Percentiles rank a stretch among this genome's conserved stretches.
Conservation (phyloP, 2,113 vertebrate genomes). For the Columba janthina region DNA sequence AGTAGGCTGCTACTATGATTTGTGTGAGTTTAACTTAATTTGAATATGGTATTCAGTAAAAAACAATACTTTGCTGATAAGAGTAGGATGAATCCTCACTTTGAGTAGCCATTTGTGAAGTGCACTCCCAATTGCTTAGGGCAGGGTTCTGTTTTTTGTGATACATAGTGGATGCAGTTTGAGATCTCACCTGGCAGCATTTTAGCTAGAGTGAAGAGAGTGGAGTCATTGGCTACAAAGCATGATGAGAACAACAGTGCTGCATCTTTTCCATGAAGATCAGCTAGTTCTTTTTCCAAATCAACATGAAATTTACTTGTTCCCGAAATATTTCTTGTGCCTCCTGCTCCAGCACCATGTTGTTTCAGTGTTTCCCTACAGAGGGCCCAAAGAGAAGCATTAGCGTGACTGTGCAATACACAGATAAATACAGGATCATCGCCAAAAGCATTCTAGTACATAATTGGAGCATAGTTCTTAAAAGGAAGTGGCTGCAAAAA, state of each 20-base stretch:
- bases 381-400: not conserved
- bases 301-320: constrained; percentile 97
- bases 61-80: not conserved
- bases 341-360: constrained; percentile 94
- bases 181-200: constrained; percentile 89
- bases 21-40: accelerated
- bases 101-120: not conserved
- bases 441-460: not conserved
- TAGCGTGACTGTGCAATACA: not conserved
- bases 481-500: not conserved
- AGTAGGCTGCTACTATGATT: not conserved
- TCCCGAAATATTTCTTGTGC: constrained; percentile 96
- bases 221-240: constrained; percentile 97
- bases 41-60: not conserved
- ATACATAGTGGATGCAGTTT: not conserved
- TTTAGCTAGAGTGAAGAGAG: constrained; percentile 94
- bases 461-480: not conserved
- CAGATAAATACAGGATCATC: not conserved
- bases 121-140: not conserved
- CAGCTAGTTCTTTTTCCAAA: constrained; percentile 90
- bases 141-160: not conserved
- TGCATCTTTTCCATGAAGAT: constrained; percentile 94
- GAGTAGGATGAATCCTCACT: not conserved
- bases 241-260: constrained; percentile 95
- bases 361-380: constrained; percentile 88